Base-by-base conservation (phyloP, 2,888 invertebrate species). In the Mythimna impura region DNA sequence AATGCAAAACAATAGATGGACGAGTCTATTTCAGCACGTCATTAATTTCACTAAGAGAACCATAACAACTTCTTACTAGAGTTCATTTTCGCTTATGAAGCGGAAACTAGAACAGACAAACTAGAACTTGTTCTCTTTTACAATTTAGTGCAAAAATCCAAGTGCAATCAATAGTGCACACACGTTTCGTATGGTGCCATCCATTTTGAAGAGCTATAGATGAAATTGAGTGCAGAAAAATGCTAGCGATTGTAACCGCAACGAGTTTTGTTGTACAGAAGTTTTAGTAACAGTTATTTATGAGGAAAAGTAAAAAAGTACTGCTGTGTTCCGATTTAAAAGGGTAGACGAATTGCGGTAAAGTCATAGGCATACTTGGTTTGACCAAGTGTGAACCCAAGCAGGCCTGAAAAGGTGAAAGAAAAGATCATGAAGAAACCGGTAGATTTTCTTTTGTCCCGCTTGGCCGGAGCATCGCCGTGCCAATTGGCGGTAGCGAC, bases 61-160 rank as follows among this genome's bases (percentile, higher is more conserved):
- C 25, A 9, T 43, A 52, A 6, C 3, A 0, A 0, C 0, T 0
- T 1, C 5, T 0, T 0, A 7, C 25, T 74, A 74, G 17, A 43
- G 78, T 74, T 20, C 8, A 30, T 61, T 68, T 68, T 80, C 22
- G 34, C 43, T 62, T 68, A 60, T 3, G 55, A 34, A 47, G 0
- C 43, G 54, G 3, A 74, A 3, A 52, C 20, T 47, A 34, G 34
- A 60, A 34, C 17, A 47, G n/a, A 55, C n/a, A 81, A 57, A 54
- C n/a, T 36, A 6, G 8, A 9, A n/a, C 25, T 47, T 57, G 47
- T 82, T 62, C 43, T 25, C 61, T 50, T 40, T 65, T 9, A 58
- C 43, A 78, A 78, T 67, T 66, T 73, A 34, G 52, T 65, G 62
- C 58, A 68, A 80, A 82, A 80, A 82, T 78, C 64, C 65, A 25